Percentiles rank a stretch among this genome's conserved stretches.
phyloP scores from a whole-genome alignment of 2,797 vertebrate species.

The Netta rufina region DNA sequence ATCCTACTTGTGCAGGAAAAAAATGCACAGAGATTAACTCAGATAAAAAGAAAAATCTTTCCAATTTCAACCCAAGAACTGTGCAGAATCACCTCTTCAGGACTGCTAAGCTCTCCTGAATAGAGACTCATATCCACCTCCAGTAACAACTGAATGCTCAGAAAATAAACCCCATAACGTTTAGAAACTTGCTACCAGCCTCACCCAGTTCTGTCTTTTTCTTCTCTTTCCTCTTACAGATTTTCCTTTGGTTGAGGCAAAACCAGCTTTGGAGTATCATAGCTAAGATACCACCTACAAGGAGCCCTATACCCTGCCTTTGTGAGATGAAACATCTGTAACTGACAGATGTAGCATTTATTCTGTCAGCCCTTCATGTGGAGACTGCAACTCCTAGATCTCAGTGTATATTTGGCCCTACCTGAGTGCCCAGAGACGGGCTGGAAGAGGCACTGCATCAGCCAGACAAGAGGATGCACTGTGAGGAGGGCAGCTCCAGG shows the following conservation, averaged over 20 bases:
- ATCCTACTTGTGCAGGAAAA: neutral
- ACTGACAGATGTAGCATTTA: too few relatives aligned
- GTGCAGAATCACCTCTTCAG: neutral
- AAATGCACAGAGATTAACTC: neutral
- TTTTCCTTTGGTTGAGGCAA: neutral
- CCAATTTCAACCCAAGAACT: neutral
- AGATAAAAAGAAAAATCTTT: neutral
- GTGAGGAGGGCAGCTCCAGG: neutral
- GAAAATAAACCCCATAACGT: neutral
- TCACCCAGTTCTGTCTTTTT: neutral
- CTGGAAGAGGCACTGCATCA: neutral
- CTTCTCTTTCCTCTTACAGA: fast-evolving
- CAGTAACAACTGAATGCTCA: neutral
- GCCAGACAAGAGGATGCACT: neutral
- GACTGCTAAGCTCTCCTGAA: neutral
- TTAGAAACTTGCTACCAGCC: neutral
- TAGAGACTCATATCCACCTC: neutral
- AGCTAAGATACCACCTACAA: neutral
- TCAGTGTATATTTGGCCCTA: neutral
- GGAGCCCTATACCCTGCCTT: neutral
- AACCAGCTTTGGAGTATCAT: neutral
- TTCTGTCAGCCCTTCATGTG: neutral
- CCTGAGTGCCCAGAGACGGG: neutral
- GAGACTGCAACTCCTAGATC: neutral
- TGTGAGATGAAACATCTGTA: neutral